Base-by-base conservation (phyloP, 2,888 invertebrate genomes). In the Erannis defoliaria region DNA sequence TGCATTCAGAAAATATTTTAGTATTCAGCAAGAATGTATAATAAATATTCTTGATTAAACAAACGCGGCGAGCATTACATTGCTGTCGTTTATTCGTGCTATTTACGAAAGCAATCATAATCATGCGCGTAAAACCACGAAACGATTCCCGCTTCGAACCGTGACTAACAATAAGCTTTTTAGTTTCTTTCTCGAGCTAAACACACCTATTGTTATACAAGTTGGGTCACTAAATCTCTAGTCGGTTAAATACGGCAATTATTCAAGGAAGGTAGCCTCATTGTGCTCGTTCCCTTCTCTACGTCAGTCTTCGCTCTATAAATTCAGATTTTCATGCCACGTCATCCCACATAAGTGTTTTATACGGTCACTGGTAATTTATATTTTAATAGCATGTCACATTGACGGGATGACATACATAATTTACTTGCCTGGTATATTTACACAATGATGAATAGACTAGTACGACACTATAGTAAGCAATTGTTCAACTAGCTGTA, bases 241-340 rank as follows among this genome's bases (percentile, higher is more conserved):
- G 67, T 73, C 77, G 84, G 83, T 85, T 89, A 89, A 90, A 89
- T 84, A 83, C 87, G 82, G 84, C 86, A 89, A 90, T 90, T 90
- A 90, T 88, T 88, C 85, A 86, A 83, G 79, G 81, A 85, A 83
- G 84, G 83, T 85, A 81, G 81, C 78, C 82, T 84, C 85, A 88
- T 89, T 89, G 87, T 90, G 83, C 81, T 78, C 79, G 71, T 74
- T 76, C 74, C 62, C 76, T 75, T 68, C 67, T 75, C 77, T 75
- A 76, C 61, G 46, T 35, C 65, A 62, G 64, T 67, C 80, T 80
- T 76, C 82, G 84, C 83, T 81, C 83, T 81, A 81, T 84, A 86
- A 87, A 88, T 88, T 89, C 82, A 80, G 82, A 86, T 85, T 85
- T 88, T 89, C 88, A 88, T 89, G 89, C 89, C 83, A 75, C 84